Evolutionary conservation across 1,140 invertebrate genomes (phyloP), one percentile per base, ranked within the genome.

Genomic region (Drosophila funebris): DNA sequence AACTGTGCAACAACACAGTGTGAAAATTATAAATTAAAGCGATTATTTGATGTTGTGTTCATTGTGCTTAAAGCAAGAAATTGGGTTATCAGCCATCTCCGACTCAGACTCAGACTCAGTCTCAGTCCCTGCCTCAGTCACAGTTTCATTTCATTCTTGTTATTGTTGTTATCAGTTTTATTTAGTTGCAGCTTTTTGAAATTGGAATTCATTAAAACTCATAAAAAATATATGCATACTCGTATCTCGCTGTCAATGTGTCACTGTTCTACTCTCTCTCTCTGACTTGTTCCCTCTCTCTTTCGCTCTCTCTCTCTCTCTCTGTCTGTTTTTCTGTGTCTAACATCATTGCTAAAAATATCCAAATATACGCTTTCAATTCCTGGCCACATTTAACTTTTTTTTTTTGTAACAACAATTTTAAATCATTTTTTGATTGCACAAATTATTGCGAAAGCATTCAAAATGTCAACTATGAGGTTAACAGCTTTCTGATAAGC

Each of bases 31-130:
- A 81, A 85, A 88, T 87, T 87, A 80, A 87, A 87, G 73, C 60
- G 78, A 88, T 87, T 88, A 87, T 88, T 87, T 87, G 73, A 61
- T 72, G 74, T 54, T 75, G 64, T 81, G 62, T 57, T 75, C 61
- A 36, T 61, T 79, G 52, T 18, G 46, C 37, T 67, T 67, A 56
- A 67, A 78, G 64, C 78, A 66, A 75, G 74, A 88, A 87, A 87
- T 87, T 87, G 75, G 82, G 82, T 88, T 87, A 87, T 88, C 82
- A 87, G 75, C 80, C 78, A 85, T 83, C 79, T 73, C 37, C 31
- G 54, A 41, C 64, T 80, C 63, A 18, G 50, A 5, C 11, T 61
- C 70, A 78, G 33, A 62, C 76, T 37, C 63, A 62, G 62, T 53
- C 64, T 36, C 44, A 14, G 24, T 43, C 70, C 57, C 75, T 39